phyloP scores from a whole-genome alignment of 2,888 invertebrate genomes.

The Dryocosmus kuriphilus region DNA sequence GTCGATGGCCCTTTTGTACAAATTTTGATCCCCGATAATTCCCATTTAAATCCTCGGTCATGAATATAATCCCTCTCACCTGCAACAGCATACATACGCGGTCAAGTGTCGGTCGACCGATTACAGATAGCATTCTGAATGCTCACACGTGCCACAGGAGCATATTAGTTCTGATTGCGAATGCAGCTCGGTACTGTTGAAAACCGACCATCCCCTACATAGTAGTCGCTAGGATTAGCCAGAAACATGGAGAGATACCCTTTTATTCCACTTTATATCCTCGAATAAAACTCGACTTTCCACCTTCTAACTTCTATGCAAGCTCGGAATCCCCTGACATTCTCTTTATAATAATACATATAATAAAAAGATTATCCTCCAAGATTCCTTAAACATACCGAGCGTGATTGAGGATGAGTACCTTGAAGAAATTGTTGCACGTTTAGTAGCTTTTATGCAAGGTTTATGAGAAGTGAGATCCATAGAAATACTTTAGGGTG shows the following conservation, averaged over 20 bases:
- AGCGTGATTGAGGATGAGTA: neutral
- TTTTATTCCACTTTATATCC: slow-evolving; percentile 28
- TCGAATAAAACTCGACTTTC: slow-evolving; percentile 12
- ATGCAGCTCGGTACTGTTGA: slow-evolving; percentile 23
- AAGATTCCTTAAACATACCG: neutral
- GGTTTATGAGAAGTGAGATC: too few species aligned
- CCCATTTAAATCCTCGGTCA: slow-evolving; percentile 24
- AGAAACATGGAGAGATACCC: slow-evolving; percentile 15
- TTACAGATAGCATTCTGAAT: slow-evolving; percentile 37
- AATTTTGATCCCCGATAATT: slow-evolving; percentile 34
- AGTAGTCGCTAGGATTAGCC: slow-evolving; percentile 2
- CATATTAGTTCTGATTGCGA: slow-evolving; percentile 14
- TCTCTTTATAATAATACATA: neutral
- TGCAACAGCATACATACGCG: slow-evolving; percentile 1
- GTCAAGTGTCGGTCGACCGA: slow-evolving; percentile 35
- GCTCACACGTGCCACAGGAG: slow-evolving; percentile 17
- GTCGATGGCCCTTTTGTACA: neutral
- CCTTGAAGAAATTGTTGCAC: too few species aligned
- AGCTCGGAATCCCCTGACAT: neutral
- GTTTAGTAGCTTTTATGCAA: too few species aligned
- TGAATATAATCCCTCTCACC: slow-evolving; percentile 31
- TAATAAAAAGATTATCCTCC: neutral
- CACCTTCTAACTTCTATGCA: neutral
- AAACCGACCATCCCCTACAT: slow-evolving; percentile 13
- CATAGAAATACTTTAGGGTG: too few species aligned